A percentile compares a stretch with the other conserved stretches of the same genome.
Conservation (phyloP, 2,888 invertebrate species). For the Acrobasis consociella region DNA sequence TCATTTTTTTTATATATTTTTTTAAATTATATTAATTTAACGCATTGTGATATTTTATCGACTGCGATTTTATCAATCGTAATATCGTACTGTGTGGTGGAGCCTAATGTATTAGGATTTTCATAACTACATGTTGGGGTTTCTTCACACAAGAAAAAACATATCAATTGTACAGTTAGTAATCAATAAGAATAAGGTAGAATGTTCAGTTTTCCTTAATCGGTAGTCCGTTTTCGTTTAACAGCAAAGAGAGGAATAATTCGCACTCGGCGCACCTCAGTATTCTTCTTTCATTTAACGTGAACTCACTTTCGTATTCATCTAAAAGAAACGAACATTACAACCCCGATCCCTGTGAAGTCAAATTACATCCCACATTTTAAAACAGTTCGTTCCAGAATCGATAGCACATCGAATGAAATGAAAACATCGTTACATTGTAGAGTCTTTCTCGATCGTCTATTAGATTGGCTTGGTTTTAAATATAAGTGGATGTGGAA, state of each 20-base stretch:
- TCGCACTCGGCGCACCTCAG: not conserved
- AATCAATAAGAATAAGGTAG: not conserved
- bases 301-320: conserved; percentile 14
- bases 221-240: not conserved
- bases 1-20: no score
- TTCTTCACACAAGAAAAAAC: no score
- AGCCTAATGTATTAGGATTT: no score
- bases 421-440: conserved; percentile 20
- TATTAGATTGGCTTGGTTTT: conserved; percentile 18
- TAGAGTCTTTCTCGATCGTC: conserved; percentile 17
- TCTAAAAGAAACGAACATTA: conserved; percentile 15
- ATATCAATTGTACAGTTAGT: no score
- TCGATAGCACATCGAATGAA: conserved; percentile 20
- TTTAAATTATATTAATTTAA: no score
- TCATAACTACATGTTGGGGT: no score
- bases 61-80: no score
- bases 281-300: conserved; percentile 16
- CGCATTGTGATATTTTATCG: no score
- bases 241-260: not conserved
- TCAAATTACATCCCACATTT: conserved; percentile 21
- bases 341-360: conserved; percentile 11
- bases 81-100: no score
- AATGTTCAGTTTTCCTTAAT: not conserved
- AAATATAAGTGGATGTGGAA: conserved; percentile 4
- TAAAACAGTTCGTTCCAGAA: conserved; percentile 13